Percentiles rank a stretch among this genome's conserved stretches.
Conservation (phyloP, 2,797 vertebrate genomes). For the Mustela erminea region DNA sequence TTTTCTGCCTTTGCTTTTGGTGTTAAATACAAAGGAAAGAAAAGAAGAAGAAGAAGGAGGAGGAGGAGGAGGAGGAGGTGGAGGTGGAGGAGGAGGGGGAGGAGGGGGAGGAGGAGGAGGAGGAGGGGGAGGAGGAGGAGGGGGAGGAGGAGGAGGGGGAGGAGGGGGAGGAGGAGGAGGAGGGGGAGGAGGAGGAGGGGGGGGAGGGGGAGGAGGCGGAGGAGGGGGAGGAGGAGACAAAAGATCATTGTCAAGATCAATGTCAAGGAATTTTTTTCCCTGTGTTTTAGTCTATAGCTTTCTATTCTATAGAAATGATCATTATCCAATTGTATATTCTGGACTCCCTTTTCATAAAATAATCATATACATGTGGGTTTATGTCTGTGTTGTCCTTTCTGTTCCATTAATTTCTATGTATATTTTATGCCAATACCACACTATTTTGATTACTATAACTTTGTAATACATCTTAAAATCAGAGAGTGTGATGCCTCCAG, state of each 20-base stretch:
- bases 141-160: too few species aligned
- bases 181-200: too few species aligned
- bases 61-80: too few species aligned
- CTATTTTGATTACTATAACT: neutral
- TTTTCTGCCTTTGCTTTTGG: neutral
- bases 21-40: neutral
- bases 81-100: too few species aligned
- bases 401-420: neutral
- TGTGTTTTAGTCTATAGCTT: neutral
- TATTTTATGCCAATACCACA: neutral
- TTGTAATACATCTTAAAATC: neutral
- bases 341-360: neutral
- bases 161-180: too few species aligned
- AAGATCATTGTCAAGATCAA: neutral
- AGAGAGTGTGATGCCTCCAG: neutral
- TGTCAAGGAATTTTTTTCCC: neutral
- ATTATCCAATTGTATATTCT: neutral
- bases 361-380: neutral
- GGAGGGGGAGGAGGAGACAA: too few species aligned
- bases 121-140: too few species aligned
- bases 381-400: neutral
- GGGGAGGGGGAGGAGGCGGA: too few species aligned
- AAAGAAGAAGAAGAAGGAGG: too few species aligned
- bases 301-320: neutral
- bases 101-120: too few species aligned